These are phyloP conservation scores for Fratercula arctica DNA, from an alignment of 2,797 vertebrate species.

Conservation along the genomic window DNA sequence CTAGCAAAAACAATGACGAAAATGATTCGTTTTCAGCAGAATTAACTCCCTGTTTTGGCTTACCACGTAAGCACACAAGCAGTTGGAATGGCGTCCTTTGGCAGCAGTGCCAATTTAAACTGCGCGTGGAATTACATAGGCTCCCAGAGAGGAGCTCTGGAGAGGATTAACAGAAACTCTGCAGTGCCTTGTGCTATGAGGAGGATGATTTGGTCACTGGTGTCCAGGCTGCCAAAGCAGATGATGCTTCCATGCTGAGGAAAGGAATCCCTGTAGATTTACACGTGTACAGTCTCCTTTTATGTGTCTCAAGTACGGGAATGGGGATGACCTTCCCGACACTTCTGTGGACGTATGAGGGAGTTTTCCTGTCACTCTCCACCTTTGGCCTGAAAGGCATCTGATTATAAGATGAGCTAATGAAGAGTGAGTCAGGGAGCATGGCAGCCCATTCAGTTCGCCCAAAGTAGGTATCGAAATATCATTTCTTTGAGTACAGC, in stretches of 20 bases:
- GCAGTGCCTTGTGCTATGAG: neutral
- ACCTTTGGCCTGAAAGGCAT: neutral
- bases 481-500: neutral
- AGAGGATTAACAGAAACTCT: neutral
- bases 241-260: neutral
- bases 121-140: neutral
- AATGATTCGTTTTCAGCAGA: neutral
- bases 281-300: rapidly evolving
- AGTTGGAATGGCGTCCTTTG: neutral
- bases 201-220: neutral
- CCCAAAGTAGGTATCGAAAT: neutral
- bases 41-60: neutral
- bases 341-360: rapidly evolving
- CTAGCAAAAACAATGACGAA: neutral
- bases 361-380: neutral
- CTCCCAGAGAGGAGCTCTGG: neutral
- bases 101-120: neutral
- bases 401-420: neutral
- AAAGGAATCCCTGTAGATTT: neutral
- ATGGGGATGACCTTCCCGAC: neutral
- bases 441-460: neutral
- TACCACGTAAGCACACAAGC: neutral
- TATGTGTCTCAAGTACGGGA: rapidly evolving
- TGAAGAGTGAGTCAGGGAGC: neutral
- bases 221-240: neutral